These are phyloP conservation scores for Dorcus hopei DNA, from an alignment of 2,888 invertebrate species.

Conservation along the genomic window DNA sequence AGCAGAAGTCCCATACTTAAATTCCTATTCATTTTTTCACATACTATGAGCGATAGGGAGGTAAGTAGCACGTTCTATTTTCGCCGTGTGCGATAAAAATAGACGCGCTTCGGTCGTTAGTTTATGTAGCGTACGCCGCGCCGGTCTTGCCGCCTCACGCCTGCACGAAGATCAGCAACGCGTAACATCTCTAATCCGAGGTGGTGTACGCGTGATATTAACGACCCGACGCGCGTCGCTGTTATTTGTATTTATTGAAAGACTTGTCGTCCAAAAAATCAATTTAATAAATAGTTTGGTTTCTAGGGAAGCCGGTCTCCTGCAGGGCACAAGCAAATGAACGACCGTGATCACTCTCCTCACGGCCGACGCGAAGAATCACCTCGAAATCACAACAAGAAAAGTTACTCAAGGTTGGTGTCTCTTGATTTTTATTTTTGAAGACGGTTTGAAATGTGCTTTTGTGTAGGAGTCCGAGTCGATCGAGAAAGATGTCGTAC, in stretches of 20 bases:
- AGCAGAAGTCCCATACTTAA: conserved; percentile 11
- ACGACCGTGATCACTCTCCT: conserved; percentile 42
- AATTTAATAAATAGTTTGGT: conserved; percentile 22
- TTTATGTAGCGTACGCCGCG: conserved; percentile 16
- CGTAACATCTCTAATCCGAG: too few relatives aligned
- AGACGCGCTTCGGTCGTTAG: conserved; percentile 10
- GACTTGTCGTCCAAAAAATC: conserved; percentile 1
- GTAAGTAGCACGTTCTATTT: conserved; percentile 28
- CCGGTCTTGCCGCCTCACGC: conserved; percentile 4
- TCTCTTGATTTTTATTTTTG: background rate
- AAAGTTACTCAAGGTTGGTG: conserved; percentile 47
- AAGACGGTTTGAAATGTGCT: background rate
- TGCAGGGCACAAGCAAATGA: conserved; percentile 38
- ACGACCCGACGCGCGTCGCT: too few relatives aligned
- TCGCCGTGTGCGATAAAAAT: conserved; percentile 23
- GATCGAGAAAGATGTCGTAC: conserved; percentile 46
- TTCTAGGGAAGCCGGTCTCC: conserved; percentile 43
- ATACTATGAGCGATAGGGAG: conserved; percentile 41
- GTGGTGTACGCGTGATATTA: too few relatives aligned
- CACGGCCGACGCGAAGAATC: conserved; percentile 46
- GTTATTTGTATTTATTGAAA: background rate
- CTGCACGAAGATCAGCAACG: too few relatives aligned
- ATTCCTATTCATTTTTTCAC: conserved; percentile 7
- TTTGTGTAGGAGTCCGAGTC: conserved; percentile 39
- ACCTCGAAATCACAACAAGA: conserved; percentile 45